Base-by-base conservation (phyloP, 1,140 invertebrate genomes). In the Cryptotermes secundus region DNA sequence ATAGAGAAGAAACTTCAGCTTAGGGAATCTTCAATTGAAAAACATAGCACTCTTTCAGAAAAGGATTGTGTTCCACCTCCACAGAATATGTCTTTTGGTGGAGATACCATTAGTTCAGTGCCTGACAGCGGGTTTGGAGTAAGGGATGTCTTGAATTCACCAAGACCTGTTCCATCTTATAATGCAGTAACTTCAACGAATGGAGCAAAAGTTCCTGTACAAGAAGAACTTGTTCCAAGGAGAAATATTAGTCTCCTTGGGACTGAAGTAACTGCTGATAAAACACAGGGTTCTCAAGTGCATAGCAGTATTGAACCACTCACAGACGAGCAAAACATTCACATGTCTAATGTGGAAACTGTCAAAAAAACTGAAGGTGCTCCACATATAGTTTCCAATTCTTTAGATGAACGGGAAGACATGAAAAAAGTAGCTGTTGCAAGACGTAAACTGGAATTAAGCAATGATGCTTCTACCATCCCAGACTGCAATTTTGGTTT, bases 1-100 rank as follows among this genome's bases (percentile, higher is more conserved):
- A 88, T 88, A 31, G 85, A 86, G 84, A 85, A 86, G 3, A 87
- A 87, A 82, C 81, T 87, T 14, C 85, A 85, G 14, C 59, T 72
- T 26, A 72, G 59, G 26, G 59, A 72, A 31, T n/a, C 59, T 72
- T 31, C 31, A 7, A 26, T 31, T 72, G 59, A 31, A 12, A 31
- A n/a, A 31, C 10, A 26, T 49, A 49, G 45, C 22, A 49, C 45
- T 22, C 16, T 49, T 49, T 49, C 45, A 22, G 45, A 49, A 72
- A 72, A 12, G 59, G 59, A 72, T 31, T 2, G 26, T 72, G 59
- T 72, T n/a, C 26, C n/a, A 72, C 1, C 26, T 72, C 26, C 59
- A 72, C n/a, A 31, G 59, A 72, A 72, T 7, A 72, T n/a, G 31
- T 31, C n/a, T 72, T 16, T 72, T n/a, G 26, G 4, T 26, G 59